Evolutionary conservation across 2,888 invertebrate genomes (phyloP), one percentile per base, ranked within the genome.

Genomic region (Nemoura dubitans): DNA sequence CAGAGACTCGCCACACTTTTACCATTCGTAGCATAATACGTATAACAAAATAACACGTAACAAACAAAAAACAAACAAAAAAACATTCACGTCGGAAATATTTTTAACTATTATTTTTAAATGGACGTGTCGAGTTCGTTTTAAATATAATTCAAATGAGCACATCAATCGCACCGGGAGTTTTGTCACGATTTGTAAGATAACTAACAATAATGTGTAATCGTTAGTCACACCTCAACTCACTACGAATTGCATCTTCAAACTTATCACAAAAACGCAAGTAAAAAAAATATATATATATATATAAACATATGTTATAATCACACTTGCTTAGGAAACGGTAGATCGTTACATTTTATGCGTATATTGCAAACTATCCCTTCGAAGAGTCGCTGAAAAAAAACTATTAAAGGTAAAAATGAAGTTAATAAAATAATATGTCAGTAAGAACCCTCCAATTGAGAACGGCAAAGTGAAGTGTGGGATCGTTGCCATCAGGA

Each of bases 381-480:
- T 59, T 59, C 59, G 21, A 59, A 10, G 21, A 59, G 21, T 59
- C 59, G 59, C 59, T 21, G 59, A 59, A 21, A 59, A 59, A 59
- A 59, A 59, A 59, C 59, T 59, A 59, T 59, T 59, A 59, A 59
- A 59, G 59, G 21, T 59, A 16, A 59, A 59, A 59, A 59, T 59
- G 59, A 59, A 59, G 59, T 59, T 59, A 21, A 59, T 21, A 59
- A 78, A 28, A 21, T 21, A 28, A 21, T 78, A 78, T 78, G 78
- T 78, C 78, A 78, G 78, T 78, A 78, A 26, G 21, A 78, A 78
- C 78, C 78, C 78, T 78, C 78, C 78, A 78, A 27, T 78, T 26
- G 78, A 78, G 28, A 27, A 5, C 26, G 78, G 59, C 14, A 1
- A 21, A 59, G 59, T 59, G 59, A 59, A 59, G 2, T 21, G 59